Evolutionary conservation across 2,113 vertebrate species (phyloP).

Genomic region (Geococcyx californianus): DNA sequence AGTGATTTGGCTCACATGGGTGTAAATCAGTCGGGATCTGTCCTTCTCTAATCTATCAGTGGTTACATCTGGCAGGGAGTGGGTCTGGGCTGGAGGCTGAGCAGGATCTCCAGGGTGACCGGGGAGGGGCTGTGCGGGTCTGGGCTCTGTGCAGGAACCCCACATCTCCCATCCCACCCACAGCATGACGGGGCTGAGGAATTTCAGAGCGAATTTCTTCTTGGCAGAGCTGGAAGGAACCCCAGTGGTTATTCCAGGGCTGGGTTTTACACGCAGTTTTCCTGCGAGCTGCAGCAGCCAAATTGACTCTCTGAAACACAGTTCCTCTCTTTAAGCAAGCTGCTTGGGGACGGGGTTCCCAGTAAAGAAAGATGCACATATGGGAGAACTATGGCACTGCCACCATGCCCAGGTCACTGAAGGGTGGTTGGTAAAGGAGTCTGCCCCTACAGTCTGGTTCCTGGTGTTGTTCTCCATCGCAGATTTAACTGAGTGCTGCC

Average conservation of each 20-base stretch:
- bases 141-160: no score
- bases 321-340: no score
- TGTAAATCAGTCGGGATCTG: background rate
- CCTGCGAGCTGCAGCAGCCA: background rate
- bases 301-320: background rate
- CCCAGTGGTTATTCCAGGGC: fast-evolving
- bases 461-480: background rate
- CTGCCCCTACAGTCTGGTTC: background rate
- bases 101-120: no score
- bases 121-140: no score
- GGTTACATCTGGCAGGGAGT: fast-evolving
- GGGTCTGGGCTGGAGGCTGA: no score
- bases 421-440: background rate
- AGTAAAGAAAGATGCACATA: fast-evolving
- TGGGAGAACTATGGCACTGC: background rate
- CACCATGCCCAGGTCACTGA: fast-evolving
- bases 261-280: fast-evolving
- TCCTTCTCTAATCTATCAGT: background rate
- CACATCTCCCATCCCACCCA: no score
- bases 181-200: background rate
- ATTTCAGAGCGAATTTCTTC: background rate
- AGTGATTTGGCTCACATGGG: background rate
- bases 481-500: fast-evolving
- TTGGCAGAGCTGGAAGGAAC: background rate
- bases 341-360: background rate